Conservation (phyloP, 2,113 vertebrate species). For the Ictalurus punctatus region DNA sequence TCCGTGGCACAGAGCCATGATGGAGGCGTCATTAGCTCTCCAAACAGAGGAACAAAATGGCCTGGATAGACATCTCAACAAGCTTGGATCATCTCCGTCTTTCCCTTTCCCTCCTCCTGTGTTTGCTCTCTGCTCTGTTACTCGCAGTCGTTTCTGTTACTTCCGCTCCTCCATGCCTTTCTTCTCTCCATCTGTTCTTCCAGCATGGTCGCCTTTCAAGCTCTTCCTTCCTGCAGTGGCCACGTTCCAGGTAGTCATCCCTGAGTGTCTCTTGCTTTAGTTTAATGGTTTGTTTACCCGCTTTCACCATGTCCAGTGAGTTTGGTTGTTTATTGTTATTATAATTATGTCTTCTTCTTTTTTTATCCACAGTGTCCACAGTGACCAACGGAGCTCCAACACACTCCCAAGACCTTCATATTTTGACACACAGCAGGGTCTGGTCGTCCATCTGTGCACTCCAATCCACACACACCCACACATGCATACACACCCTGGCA, state of each 20-base stretch:
- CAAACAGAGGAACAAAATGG: conserved; percentile 34
- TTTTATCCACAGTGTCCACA: conserved; percentile 4
- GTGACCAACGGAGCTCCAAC: conserved; percentile 35
- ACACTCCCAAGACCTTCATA: conserved; percentile 24
- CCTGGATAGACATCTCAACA: conserved; percentile 16
- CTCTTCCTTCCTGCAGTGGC: background rate
- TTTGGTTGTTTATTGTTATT: conserved; percentile 41
- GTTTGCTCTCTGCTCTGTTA: conserved; percentile 3
- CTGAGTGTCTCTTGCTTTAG: conserved; percentile 9
- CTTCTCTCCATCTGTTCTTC: conserved; percentile 27
- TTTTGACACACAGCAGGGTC: conserved; percentile 19
- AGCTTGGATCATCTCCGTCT: conserved; percentile 12
- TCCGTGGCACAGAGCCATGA: conserved; percentile 32
- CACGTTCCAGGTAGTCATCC: background rate
- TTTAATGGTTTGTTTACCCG: conserved; percentile 36
- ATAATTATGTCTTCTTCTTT: background rate
- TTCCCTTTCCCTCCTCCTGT: background rate
- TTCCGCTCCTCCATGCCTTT: background rate
- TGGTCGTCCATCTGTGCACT: conserved; percentile 49
- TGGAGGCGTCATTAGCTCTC: conserved; percentile 36
- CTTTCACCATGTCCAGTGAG: conserved; percentile 8
- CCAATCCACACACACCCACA: background rate
- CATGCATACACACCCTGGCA: conserved; percentile 21
- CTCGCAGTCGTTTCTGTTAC: background rate
- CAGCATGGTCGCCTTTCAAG: background rate